Evolutionary conservation across 2,113 vertebrate genomes (phyloP).

Genomic region (Hymenochirus boettgeri): DNA sequence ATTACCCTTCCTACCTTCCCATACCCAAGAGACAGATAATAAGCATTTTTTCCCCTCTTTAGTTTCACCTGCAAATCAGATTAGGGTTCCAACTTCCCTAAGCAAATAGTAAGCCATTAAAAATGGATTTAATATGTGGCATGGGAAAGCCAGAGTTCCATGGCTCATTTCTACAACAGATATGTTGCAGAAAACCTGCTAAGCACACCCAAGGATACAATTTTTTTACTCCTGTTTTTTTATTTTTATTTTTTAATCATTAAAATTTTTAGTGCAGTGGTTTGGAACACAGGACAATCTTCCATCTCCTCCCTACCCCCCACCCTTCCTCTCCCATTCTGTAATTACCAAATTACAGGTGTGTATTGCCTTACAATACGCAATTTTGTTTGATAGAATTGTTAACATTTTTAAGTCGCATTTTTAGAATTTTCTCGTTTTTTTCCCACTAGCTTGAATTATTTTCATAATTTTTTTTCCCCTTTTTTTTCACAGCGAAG

Average conservation of each 20-base stretch:
- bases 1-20: constrained; percentile 52
- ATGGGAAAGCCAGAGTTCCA: constrained; percentile 10
- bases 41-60: constrained; percentile 46
- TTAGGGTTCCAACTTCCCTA: constrained; percentile 51
- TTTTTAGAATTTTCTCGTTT: constrained; percentile 40
- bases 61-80: constrained; percentile 38
- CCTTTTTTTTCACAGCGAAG: constrained; percentile 69
- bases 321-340: constrained; percentile 62
- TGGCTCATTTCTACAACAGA: neutral
- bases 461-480: constrained; percentile 71
- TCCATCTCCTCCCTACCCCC: constrained; percentile 56
- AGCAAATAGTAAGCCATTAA: too few species aligned
- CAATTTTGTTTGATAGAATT: constrained; percentile 17
- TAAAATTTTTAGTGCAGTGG: constrained; percentile 51
- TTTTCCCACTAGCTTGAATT: constrained; percentile 64
- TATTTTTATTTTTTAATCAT: constrained; percentile 58
- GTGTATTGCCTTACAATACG: constrained; percentile 25
- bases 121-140: too few species aligned
- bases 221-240: neutral
- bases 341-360: constrained; percentile 38
- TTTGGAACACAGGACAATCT: constrained; percentile 43
- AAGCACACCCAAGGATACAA: neutral
- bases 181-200: neutral
- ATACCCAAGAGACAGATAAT: constrained; percentile 48
- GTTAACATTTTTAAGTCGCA: constrained; percentile 35